Evolutionary conservation across 2,113 vertebrate genomes (phyloP), one percentile per base, ranked within the genome.

Genomic region (Scytalopus superciliaris): DNA sequence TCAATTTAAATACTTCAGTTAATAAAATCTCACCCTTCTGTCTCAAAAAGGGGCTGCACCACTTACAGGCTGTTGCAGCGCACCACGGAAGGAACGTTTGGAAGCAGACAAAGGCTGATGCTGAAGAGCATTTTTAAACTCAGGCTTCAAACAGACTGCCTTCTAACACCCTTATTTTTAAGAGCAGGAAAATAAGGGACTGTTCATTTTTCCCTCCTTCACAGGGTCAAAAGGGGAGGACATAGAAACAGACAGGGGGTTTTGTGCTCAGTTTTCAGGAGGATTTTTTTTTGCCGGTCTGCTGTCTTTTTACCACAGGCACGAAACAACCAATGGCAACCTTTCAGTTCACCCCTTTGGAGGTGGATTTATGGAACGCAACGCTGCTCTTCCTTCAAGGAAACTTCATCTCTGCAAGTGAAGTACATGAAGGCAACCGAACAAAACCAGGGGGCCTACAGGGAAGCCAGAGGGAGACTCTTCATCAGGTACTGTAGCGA

Each of bases 261-360:
- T 81, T 74, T 33, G 9, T 10, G 37, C 12, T 56, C 28, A 11
- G 55, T 76, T 66, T 62, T 45, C 35, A 49, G 30, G 4, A 40
- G 18, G 22, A 15, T 42, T 59, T 87, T 31, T 33, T 45, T 87
- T 68, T 53, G 30, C n/a, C 14, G 28, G 18, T 17, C 17, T 49
- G 56, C 47, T 67, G 70, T 64, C 9, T 70, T 72, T 64, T 11
- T 33, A 50, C 19, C 3, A 1, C 1, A 11, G 8, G 35, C 23
- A 9, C 6, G 12, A 73, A 84, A 40, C 6, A 50, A 6, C 23
- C 2, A 3, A 6, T 0, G 4, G 49, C 28, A 49, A n/a, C 21
- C 33, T 63, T 18, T 16, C 6, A 44, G 33, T 19, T 31, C 24
- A 21, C 33, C n/a, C 60, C 50, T 27, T 33, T 2, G 30, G 31